phyloP scores from a whole-genome alignment of 64 coral and sea anemone genomes.

The Dendronephthya gigantea region DNA sequence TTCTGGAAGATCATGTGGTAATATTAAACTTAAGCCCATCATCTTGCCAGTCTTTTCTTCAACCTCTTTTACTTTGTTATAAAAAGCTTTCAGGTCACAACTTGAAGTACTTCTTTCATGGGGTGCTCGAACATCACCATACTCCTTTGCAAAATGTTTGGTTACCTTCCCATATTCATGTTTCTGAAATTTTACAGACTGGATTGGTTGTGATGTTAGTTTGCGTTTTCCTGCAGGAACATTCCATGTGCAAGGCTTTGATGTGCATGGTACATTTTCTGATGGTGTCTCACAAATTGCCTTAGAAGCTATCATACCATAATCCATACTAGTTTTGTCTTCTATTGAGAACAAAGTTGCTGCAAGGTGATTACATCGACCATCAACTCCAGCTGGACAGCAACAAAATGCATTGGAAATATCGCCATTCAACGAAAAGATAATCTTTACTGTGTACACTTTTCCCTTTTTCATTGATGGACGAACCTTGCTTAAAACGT shows the following conservation, averaged over 20 bases:
- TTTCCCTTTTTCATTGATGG: conserved; percentile 39
- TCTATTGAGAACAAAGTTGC: conserved; percentile 47
- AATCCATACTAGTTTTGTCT: conserved; percentile 41
- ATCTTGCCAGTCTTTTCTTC: conserved; percentile 19
- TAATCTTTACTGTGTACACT: conserved; percentile 36
- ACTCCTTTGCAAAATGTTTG: background rate
- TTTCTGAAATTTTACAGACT: conserved; percentile 37
- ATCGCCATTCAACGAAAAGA: conserved; percentile 26
- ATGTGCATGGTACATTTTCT: conserved; percentile 7
- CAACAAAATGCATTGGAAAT: conserved; percentile 36
- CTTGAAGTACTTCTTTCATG: conserved; percentile 4
- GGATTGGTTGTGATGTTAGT: background rate
- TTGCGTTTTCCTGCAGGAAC: conserved; percentile 27
- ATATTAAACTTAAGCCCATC: conserved; percentile 29
- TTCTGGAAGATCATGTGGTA: conserved; percentile 24
- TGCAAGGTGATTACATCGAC: conserved; percentile 49
- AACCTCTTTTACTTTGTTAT: conserved; percentile 15
- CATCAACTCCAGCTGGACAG: conserved; percentile 45
- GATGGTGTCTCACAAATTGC: background rate
- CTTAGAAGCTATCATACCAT: background rate
- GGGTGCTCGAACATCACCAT: conserved; percentile 22
- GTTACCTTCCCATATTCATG: conserved; percentile 34
- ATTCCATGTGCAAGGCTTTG: conserved; percentile 29
- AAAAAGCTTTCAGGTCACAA: conserved; percentile 6
- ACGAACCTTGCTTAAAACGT: conserved; percentile 18